A percentile compares a stretch with the other conserved stretches of the same genome.
These are phyloP conservation scores for Drosophila sordidula DNA, from an alignment of 2,888 invertebrate species.

Conservation along the genomic window DNA sequence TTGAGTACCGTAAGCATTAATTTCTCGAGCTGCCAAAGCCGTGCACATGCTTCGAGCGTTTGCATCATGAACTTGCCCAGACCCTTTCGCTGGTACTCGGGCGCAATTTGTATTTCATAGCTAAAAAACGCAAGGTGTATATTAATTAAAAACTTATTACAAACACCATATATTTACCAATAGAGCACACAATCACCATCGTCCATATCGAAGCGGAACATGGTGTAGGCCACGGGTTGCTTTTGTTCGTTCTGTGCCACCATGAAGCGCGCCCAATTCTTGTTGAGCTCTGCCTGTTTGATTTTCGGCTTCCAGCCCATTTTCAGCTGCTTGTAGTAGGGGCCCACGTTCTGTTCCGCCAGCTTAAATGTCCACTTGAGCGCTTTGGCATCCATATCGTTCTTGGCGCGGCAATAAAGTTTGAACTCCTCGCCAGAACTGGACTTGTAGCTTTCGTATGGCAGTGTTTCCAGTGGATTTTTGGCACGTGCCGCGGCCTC, in stretches of 20 bases:
- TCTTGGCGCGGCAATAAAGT: conserved; percentile 80
- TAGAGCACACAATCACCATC: conserved; percentile 89
- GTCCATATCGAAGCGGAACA: conserved; percentile 92
- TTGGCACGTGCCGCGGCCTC: conserved; percentile 82
- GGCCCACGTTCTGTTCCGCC: conserved; percentile 84
- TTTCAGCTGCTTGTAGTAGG: conserved; percentile 80
- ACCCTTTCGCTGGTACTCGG: conserved; percentile 89
- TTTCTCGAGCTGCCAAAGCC: conserved; percentile 90
- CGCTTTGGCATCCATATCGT: conserved; percentile 80
- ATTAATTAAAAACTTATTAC: neutral
- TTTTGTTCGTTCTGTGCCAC: conserved; percentile 86
- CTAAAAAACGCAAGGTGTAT: conserved; percentile 83
- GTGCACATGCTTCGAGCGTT: conserved; percentile 90
- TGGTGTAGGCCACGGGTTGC: conserved; percentile 88
- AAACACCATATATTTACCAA: conserved; percentile 86
- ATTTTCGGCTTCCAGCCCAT: conserved; percentile 89
- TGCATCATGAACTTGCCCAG: conserved; percentile 92
- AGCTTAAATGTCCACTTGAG: conserved; percentile 85
- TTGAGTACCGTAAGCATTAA: conserved; percentile 92
- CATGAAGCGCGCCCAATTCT: conserved; percentile 88
- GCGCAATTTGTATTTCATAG: conserved; percentile 93
- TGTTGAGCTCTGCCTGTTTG: conserved; percentile 88
- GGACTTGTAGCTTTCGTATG: conserved; percentile 71
- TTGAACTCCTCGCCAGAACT: conserved; percentile 65
- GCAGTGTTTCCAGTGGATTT: conserved; percentile 80